Conservation (phyloP, 2,113 vertebrate species). For the Oryzias curvinotus region DNA sequence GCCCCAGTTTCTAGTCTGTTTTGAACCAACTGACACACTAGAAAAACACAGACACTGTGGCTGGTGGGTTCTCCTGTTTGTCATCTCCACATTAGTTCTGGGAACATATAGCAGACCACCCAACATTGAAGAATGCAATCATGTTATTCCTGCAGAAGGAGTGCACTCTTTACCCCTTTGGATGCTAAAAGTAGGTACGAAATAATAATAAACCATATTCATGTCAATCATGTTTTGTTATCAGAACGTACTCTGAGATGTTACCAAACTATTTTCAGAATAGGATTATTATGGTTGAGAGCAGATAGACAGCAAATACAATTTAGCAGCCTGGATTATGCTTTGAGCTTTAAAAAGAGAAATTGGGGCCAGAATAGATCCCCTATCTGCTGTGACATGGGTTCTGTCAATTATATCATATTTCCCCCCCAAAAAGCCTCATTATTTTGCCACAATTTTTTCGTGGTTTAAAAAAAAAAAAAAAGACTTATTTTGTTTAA, state of each 20-base stretch:
- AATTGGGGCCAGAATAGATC: conserved; percentile 32
- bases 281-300: too few relatives aligned
- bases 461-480: conserved; percentile 64
- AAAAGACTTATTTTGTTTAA: conserved; percentile 71
- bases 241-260: too few relatives aligned
- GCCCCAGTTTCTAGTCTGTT: conserved; percentile 6
- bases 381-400: neutral
- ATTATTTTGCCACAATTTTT: conserved; percentile 65
- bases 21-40: conserved; percentile 1
- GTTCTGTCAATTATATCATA: conserved; percentile 43
- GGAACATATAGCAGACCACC: conserved; percentile 30
- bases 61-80: conserved; percentile 23
- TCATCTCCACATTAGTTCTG: conserved; percentile 25
- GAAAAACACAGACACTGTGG: conserved; percentile 40
- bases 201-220: too few relatives aligned
- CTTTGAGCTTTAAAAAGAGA: conserved; percentile 35
- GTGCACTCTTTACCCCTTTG: conserved; percentile 1
- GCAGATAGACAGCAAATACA: neutral
- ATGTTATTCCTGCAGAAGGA: conserved; percentile 44
- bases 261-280: too few relatives aligned
- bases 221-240: too few relatives aligned
- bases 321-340: conserved; percentile 5
- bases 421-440: conserved; percentile 66
- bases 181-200: too few relatives aligned
- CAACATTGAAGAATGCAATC: conserved; percentile 20